phyloP scores from a whole-genome alignment of 2,888 invertebrate genomes.

The Abrostola tripartita region DNA sequence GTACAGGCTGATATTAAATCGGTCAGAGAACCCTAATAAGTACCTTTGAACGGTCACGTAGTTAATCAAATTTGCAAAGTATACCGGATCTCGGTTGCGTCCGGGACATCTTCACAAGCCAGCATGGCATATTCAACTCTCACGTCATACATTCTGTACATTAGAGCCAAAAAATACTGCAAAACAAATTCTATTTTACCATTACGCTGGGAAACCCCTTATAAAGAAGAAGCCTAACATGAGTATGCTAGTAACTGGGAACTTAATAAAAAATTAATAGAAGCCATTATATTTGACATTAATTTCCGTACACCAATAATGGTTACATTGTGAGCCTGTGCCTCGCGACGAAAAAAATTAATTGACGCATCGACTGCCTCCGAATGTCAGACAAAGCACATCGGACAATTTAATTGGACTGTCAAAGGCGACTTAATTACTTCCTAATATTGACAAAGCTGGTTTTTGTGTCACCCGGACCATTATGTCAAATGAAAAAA shows the following conservation, averaged over 20 bases:
- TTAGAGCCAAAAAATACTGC: too few relatives aligned
- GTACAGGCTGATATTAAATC: too few relatives aligned
- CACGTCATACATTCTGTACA: slow-evolving; percentile 1
- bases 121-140: too few relatives aligned
- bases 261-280: slow-evolving; percentile 18
- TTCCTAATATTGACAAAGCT: slow-evolving; percentile 84
- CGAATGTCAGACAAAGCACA: slow-evolving; percentile 62
- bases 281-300: slow-evolving; percentile 20
- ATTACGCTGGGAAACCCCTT: not conserved
- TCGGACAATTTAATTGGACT: slow-evolving; percentile 75
- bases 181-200: not conserved
- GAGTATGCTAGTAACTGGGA: not conserved
- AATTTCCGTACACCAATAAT: slow-evolving; percentile 24
- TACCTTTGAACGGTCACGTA: too few relatives aligned
- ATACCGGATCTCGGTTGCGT: too few relatives aligned
- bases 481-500: slow-evolving; percentile 64
- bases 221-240: not conserved
- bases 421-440: slow-evolving; percentile 80
- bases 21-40: too few relatives aligned
- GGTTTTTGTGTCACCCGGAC: slow-evolving; percentile 71
- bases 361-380: slow-evolving; percentile 65
- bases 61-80: too few relatives aligned
- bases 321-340: slow-evolving; percentile 28
- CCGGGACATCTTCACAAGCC: too few relatives aligned
- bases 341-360: slow-evolving; percentile 35